A percentile compares a stretch with the other conserved stretches of the same genome.
Evolutionary conservation across 2,113 vertebrate genomes (phyloP).

Genomic region (Reinhardtius hippoglossoides): DNA sequence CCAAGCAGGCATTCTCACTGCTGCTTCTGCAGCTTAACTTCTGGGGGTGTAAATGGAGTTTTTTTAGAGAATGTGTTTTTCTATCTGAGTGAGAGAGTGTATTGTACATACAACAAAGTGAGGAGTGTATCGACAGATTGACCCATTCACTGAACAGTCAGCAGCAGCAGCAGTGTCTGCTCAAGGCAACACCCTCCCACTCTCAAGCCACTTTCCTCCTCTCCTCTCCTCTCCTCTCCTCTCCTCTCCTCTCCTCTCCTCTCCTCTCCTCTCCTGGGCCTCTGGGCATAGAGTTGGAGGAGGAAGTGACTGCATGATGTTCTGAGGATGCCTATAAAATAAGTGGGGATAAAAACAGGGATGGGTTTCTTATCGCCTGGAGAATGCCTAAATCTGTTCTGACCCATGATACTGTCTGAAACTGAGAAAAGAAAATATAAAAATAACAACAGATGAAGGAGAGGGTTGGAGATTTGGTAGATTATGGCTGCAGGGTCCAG

Average conservation of each 20-base stretch:
- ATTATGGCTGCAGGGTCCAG: too few relatives aligned
- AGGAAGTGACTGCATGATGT: conserved; percentile 31
- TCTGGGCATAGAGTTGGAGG: conserved; percentile 31
- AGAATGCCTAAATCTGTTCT: conserved; percentile 14
- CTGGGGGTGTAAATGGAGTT: conserved; percentile 50
- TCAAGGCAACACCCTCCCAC: conserved; percentile 10
- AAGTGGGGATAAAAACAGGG: background rate
- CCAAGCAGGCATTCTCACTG: conserved; percentile 27
- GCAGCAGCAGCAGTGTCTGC: conserved; percentile 23
- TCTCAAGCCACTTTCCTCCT: too few relatives aligned
- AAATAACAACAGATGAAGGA: background rate
- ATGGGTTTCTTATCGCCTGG: background rate
- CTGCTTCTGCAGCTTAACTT: conserved; percentile 41
- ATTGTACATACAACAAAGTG: conserved; percentile 21
- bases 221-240: too few relatives aligned
- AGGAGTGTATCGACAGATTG: conserved; percentile 40
- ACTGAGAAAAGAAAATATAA: background rate
- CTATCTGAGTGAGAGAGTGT: background rate
- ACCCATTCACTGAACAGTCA: conserved; percentile 47
- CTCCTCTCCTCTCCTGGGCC: conserved; percentile 11
- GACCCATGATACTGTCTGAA: background rate
- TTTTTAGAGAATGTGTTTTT: conserved; percentile 16
- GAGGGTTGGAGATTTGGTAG: background rate
- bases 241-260: background rate
- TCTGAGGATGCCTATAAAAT: conserved; percentile 29